Evolutionary conservation across 30 jellyfish, hydroid and myxozoan species (phyloP).

Genomic region (Aurelia sp.): DNA sequence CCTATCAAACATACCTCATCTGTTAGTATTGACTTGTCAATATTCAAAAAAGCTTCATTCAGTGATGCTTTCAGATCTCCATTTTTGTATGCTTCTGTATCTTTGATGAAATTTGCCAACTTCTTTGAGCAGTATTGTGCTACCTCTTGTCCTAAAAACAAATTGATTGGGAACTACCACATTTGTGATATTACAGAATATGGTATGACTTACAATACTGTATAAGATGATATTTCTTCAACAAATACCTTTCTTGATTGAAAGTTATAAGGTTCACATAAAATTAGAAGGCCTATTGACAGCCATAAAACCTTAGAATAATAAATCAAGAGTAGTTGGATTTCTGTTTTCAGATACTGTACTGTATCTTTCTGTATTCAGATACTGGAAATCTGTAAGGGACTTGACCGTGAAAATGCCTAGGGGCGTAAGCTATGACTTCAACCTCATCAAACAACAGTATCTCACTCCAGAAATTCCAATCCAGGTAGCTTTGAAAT

Average conservation of each 20-base stretch:
- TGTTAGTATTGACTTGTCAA: slow-evolving; percentile 72
- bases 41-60: slow-evolving; percentile 73
- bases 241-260: slow-evolving; percentile 13
- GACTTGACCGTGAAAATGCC: too few species aligned
- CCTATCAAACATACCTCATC: slow-evolving; percentile 70
- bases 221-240: not conserved
- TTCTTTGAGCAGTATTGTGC: slow-evolving; percentile 88
- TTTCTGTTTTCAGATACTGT: too few species aligned
- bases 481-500: too few species aligned
- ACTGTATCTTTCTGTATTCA: too few species aligned
- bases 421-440: too few species aligned
- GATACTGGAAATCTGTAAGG: too few species aligned
- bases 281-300: not conserved
- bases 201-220: not conserved
- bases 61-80: slow-evolving; percentile 75
- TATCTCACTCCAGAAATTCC: too few species aligned
- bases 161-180: not conserved
- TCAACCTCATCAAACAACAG: too few species aligned
- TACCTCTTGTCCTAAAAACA: slow-evolving; percentile 88
- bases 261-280: not conserved
- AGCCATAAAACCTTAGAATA: not conserved
- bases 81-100: slow-evolving; percentile 67
- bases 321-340: too few species aligned
- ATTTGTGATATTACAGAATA: not conserved
- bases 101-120: slow-evolving; percentile 46